Conservation (phyloP, 64 coral and sea anemone species). For the Catalaphyllia jardinei region DNA sequence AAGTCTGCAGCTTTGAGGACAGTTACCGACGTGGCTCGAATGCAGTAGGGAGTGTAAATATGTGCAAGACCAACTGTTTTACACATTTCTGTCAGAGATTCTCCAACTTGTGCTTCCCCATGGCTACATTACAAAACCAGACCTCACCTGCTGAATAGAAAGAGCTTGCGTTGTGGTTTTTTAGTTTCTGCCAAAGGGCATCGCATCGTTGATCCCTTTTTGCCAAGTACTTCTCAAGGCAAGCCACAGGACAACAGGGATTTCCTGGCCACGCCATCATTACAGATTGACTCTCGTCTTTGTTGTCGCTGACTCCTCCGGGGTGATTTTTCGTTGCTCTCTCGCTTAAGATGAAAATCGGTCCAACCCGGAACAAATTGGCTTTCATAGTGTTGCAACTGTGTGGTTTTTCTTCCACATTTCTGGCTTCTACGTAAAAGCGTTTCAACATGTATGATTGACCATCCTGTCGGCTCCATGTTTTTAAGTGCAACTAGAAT, state of each 20-base stretch:
- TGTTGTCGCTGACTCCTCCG: no score
- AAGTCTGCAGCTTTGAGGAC: constrained; percentile 23
- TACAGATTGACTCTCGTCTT: constrained; percentile 17
- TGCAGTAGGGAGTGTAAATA: constrained; percentile 51
- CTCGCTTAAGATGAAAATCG: no score
- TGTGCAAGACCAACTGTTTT: constrained; percentile 50
- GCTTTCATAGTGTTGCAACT: no score
- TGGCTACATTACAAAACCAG: neutral
- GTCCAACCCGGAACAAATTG: no score
- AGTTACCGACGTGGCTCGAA: constrained; percentile 52
- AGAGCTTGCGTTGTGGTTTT: constrained; percentile 13
- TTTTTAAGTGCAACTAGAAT: no score
- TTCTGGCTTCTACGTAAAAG: no score
- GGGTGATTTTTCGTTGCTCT: no score
- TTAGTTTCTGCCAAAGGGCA: constrained; percentile 10
- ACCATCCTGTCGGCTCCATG: no score
- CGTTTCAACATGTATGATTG: no score
- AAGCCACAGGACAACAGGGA: constrained; percentile 16
- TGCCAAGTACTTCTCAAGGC: constrained; percentile 39
- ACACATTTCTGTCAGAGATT: constrained; percentile 32
- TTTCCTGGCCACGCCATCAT: constrained; percentile 51
- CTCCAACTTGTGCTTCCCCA: constrained; percentile 51
- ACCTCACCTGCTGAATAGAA: neutral
- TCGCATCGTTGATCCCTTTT: constrained; percentile 42
- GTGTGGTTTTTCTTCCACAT: no score